Base-by-base conservation (phyloP, 2,888 invertebrate species). In the Bembecia ichneumoniformis region DNA sequence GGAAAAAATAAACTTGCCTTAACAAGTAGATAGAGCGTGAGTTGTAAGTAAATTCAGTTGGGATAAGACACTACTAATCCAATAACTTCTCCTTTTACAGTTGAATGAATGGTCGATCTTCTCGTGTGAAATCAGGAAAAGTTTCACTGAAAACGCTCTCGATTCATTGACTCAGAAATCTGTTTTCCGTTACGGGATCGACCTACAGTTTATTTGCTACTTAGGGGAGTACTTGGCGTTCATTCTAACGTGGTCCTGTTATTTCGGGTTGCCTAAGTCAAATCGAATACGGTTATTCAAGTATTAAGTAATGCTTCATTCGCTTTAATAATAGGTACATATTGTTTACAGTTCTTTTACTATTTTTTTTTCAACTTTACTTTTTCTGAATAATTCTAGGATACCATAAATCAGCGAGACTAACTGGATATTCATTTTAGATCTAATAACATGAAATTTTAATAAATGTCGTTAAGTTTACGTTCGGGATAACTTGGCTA, bases 81-180 rank as follows among this genome's bases (percentile, higher is more conserved):
- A 71, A 71, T 69, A 68, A 68, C 69, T 67, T 49, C 47, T 66
- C 61, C 64, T 72, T 73, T 78, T 64, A 74, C 79, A 74, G 67
- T 71, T 67, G 65, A 70, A 64, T 63, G 66, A 68, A 58, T 68
- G 74, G 66, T 52, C 66, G 74, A 71, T 71, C 71, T 70, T 60
- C 57, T 61, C 64, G 65, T 71, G 69, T 64, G 59, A 65, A 67
- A 58, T 71, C 59, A 56, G 64, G 68, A 71, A 49, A 73, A 78
- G 64, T 77, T 76, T 67, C 63, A 63, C 64, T 65, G 67, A 63
- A 69, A 74, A 71, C 64, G 68, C 69, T 75, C 60, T 68, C 74
- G 77, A 79, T 54, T 71, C 81, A 78, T 68, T 82, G 82, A 68
- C 53, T 78, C 64, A 77, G 80, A 82, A 82, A 80, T 79, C 74